These are phyloP conservation scores for Pollenia labialis DNA, from an alignment of 2,888 invertebrate genomes.

Conservation along the genomic window DNA sequence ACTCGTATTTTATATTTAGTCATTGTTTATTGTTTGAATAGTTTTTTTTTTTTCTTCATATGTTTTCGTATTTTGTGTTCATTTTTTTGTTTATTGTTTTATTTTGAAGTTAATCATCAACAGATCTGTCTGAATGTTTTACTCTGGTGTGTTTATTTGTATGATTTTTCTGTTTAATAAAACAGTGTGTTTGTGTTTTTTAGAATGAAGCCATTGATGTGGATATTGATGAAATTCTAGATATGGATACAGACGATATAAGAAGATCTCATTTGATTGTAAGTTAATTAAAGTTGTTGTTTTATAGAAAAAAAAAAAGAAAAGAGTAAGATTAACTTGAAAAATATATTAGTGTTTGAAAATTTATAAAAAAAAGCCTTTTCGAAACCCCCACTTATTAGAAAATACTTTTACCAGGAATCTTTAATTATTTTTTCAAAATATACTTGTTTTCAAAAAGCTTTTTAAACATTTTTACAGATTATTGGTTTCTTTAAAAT, in stretches of 20 bases:
- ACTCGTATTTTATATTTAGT: slow-evolving; percentile 9
- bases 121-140: slow-evolving; percentile 23
- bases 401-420: too few species aligned
- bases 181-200: slow-evolving; percentile 44
- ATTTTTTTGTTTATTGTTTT: slow-evolving; percentile 35
- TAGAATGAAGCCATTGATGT: slow-evolving; percentile 90
- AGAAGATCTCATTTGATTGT: slow-evolving; percentile 93
- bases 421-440: too few species aligned
- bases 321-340: neutral
- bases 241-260: slow-evolving; percentile 95
- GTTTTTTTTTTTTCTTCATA: slow-evolving; percentile 33
- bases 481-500: too few species aligned
- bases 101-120: slow-evolving; percentile 38
- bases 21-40: slow-evolving; percentile 46
- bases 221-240: slow-evolving; percentile 97
- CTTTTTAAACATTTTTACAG: too few species aligned
- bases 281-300: slow-evolving; percentile 77
- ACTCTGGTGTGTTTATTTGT: slow-evolving; percentile 21
- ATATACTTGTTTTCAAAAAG: too few species aligned
- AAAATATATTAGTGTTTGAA: too few species aligned
- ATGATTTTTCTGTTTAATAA: slow-evolving; percentile 52
- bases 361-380: neutral
- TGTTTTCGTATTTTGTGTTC: slow-evolving; percentile 20
- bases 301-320: neutral
- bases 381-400: neutral